phyloP scores from a whole-genome alignment of 1,140 invertebrate genomes.

The Drosophila pseudoananassae region DNA sequence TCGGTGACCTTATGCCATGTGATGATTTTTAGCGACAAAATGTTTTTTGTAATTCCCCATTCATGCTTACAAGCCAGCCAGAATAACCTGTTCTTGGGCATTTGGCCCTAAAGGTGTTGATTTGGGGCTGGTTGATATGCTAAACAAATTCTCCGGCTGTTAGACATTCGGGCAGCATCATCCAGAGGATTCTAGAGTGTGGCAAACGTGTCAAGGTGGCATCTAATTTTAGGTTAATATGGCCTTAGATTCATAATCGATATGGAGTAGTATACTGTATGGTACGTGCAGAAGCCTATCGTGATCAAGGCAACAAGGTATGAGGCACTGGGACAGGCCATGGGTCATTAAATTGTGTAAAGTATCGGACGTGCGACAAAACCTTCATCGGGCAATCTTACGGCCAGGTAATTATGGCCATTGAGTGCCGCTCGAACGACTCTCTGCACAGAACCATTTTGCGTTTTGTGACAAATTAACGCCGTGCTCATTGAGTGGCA shows the following conservation, averaged over 20 bases:
- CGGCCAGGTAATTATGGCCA: conserved; percentile 54
- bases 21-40: conserved; percentile 1
- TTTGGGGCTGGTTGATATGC: conserved; percentile 25
- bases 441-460: conserved; percentile 63
- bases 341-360: conserved; percentile 21
- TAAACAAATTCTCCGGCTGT: conserved; percentile 22
- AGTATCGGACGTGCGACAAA: conserved; percentile 50
- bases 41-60: conserved; percentile 41
- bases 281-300: conserved; percentile 31
- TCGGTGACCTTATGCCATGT: conserved; percentile 18
- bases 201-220: conserved; percentile 24
- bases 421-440: conserved; percentile 47
- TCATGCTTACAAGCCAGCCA: conserved; percentile 34
- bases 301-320: conserved; percentile 30
- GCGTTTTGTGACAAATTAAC: conserved; percentile 62
- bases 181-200: not conserved
- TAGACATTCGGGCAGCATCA: conserved; percentile 6
- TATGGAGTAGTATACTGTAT: not conserved
- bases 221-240: not conserved
- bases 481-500: conserved; percentile 23
- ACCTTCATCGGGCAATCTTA: conserved; percentile 47
- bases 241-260: conserved; percentile 23
- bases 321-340: conserved; percentile 12
- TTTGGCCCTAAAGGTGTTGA: conserved; percentile 35
- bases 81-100: conserved; percentile 32